These are phyloP conservation scores for Gracilinanus agilis DNA, from an alignment of 2,113 vertebrate genomes.

Conservation along the genomic window DNA sequence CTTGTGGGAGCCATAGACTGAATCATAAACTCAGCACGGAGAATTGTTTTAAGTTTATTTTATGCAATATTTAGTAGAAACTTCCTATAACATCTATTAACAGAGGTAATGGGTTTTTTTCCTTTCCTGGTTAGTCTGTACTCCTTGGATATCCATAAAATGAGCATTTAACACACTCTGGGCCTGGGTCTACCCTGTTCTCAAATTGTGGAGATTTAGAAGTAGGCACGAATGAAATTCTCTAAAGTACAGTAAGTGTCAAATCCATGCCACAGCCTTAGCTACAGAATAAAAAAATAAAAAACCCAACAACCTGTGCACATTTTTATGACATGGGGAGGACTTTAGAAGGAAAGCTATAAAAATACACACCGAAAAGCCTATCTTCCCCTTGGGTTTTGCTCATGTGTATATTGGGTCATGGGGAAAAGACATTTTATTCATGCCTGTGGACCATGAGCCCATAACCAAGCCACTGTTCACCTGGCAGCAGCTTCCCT, in stretches of 20 bases:
- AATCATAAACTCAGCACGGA: slow-evolving; percentile 38
- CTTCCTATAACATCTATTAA: slow-evolving; percentile 50
- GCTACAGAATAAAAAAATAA: not conserved
- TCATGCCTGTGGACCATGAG: not conserved
- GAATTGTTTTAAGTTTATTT: slow-evolving; percentile 59
- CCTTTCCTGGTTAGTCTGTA: slow-evolving; percentile 44
- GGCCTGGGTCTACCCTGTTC: slow-evolving; percentile 24
- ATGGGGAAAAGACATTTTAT: not conserved
- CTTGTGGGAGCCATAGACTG: slow-evolving; percentile 51
- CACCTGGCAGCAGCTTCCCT: not conserved
- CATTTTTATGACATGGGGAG: not conserved
- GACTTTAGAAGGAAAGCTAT: not conserved
- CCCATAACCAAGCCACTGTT: not conserved
- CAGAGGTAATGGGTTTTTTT: slow-evolving; percentile 51
- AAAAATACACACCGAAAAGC: not conserved
- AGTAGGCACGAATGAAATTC: slow-evolving; percentile 12
- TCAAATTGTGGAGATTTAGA: slow-evolving; percentile 61
- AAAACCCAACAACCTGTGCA: not conserved
- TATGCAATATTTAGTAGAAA: slow-evolving; percentile 69
- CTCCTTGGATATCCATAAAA: slow-evolving; percentile 19
- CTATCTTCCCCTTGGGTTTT: slow-evolving; percentile 2
- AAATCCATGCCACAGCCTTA: not conserved
- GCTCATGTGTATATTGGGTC: not conserved
- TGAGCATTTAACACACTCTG: slow-evolving; percentile 33
- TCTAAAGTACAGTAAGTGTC: slow-evolving; percentile 7